Evolutionary conservation across 2,797 vertebrate species (phyloP).

Genomic region (Danio aesculapii): DNA sequence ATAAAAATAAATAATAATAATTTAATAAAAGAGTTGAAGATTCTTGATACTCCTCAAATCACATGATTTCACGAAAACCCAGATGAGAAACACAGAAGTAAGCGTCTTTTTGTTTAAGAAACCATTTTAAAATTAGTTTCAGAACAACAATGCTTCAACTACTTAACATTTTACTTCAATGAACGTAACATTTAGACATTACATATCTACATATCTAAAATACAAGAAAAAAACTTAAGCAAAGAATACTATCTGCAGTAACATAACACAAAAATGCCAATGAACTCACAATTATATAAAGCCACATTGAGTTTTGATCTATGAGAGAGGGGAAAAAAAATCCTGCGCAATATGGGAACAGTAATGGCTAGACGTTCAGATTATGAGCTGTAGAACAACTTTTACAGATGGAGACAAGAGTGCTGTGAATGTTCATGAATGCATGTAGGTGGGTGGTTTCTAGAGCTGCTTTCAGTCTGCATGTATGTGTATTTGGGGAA

Average conservation of each 20-base stretch:
- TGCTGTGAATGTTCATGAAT: not conserved
- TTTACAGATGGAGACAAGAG: slow-evolving; percentile 18
- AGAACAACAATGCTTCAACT: not conserved
- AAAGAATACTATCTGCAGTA: too few species aligned
- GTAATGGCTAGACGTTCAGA: not conserved
- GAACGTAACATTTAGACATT: too few species aligned
- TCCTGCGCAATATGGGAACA: not conserved
- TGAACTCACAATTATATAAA: slow-evolving; percentile 14
- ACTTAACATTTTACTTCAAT: too few species aligned
- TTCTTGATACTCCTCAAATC: too few species aligned
- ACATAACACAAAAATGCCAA: too few species aligned
- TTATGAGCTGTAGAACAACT: slow-evolving; percentile 22
- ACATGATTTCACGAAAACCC: not conserved
- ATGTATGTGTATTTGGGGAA: not conserved
- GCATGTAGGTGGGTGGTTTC: slow-evolving; percentile 16
- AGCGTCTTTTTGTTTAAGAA: not conserved
- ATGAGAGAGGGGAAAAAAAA: not conserved
- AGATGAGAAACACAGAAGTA: not conserved
- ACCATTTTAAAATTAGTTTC: too few species aligned
- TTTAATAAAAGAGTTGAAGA: too few species aligned
- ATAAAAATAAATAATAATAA: too few species aligned
- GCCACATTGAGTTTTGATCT: not conserved
- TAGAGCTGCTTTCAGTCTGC: slow-evolving; percentile 4
- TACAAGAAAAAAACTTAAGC: too few species aligned
- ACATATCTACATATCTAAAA: too few species aligned